Evolutionary conservation across 1,140 invertebrate genomes (phyloP), one percentile per base, ranked within the genome.

Genomic region (Aphis gossypii): DNA sequence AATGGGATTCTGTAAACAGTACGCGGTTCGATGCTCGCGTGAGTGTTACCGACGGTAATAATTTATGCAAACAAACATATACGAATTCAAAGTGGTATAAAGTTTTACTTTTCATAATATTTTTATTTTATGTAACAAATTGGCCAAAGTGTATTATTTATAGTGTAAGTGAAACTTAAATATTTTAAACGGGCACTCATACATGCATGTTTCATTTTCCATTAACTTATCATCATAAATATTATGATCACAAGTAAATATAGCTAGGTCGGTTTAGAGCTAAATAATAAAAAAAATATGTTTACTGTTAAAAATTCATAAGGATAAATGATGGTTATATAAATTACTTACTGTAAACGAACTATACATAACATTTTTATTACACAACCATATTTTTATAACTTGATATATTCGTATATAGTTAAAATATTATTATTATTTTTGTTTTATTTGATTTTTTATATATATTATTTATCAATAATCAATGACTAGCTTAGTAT

Each of bases 1-100:
- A 82, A 46, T 51, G 91, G 68, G 91, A 92, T 92, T 92, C 91
- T 92, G 91, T 92, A n/a, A 89, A 83, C 91, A 92, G 91, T 92
- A 46, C 35, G 60, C 46, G 91, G 91, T 92, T 83, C 51, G 91
- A 92, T 48, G 91, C n/a, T 92, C 90, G 44, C 68, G 91, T 25
- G 91, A 83, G 90, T 83, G 90, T 92, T 83, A 48, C 68, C 30
- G 90, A 38, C 44, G n/a, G 90, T 38, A 41, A 48, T 48, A 54
- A 89, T 89, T 89, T 54, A 89, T 54, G 87, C 86, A 87, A 87
- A 51, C 30, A 48, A 87, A 87, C 48, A 51, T 21, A 48, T 21
- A 48, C 46, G 4, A 87, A 87, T 87, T n/a, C 44, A 87, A 87
- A 87, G 84, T 87, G 84, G 44, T 87, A 87, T 87, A 87, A 41